These are phyloP conservation scores for Drosophila merina DNA, from an alignment of 2,888 invertebrate genomes.

Conservation along the genomic window DNA sequence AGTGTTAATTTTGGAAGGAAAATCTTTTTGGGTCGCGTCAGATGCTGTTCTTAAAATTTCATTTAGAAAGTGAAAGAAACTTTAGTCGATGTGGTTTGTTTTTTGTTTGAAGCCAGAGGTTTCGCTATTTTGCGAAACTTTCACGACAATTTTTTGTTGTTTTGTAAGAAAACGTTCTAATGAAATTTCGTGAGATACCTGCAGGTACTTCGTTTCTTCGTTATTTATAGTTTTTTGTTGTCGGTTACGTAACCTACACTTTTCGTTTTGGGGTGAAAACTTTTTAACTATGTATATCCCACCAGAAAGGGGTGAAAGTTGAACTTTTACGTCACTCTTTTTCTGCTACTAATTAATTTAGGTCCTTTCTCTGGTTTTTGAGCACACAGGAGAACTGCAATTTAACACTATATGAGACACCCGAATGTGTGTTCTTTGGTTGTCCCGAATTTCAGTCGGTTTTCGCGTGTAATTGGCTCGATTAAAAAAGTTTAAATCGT, in stretches of 20 bases:
- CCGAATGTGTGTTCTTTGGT: constrained; percentile 4
- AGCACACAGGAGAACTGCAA: not conserved
- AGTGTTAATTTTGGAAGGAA: constrained; percentile 29
- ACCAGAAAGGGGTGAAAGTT: constrained; percentile 20
- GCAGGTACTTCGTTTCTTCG: constrained; percentile 34
- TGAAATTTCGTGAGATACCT: constrained; percentile 24
- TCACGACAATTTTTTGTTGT: constrained; percentile 36
- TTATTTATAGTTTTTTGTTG: constrained; percentile 37
- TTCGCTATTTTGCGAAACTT: constrained; percentile 38
- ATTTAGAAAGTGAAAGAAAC: constrained; percentile 17
- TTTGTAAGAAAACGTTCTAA: constrained; percentile 30
- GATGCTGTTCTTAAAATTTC: constrained; percentile 29
- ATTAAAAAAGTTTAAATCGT: constrained; percentile 37
- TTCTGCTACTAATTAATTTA: constrained; percentile 44
- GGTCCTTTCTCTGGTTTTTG: constrained; percentile 18
- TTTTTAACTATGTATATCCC: constrained; percentile 11
- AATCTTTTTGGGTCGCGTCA: constrained; percentile 27
- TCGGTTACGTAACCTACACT: constrained; percentile 24
- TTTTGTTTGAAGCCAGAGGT: not conserved
- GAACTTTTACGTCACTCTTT: constrained; percentile 25
- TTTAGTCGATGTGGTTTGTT: constrained; percentile 10
- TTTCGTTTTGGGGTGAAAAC: constrained; percentile 40
- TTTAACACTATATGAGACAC: not conserved
- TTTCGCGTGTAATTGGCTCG: constrained; percentile 22
- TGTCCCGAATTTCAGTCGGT: not conserved